These are phyloP conservation scores for Sipha flava DNA, from an alignment of 1,140 invertebrate genomes.

Conservation along the genomic window DNA sequence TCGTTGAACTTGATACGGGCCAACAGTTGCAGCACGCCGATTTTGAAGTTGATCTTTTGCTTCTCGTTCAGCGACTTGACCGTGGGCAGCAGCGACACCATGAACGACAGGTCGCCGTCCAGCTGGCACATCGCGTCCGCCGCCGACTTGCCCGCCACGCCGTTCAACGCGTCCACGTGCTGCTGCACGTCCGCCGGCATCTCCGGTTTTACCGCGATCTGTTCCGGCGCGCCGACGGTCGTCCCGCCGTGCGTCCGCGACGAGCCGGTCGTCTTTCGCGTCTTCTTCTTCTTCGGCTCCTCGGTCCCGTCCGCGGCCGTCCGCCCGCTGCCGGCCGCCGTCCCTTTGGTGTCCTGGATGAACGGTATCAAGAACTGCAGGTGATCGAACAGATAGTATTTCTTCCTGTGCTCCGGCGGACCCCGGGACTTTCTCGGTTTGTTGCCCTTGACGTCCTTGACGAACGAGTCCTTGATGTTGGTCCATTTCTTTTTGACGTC, in stretches of 20 bases:
- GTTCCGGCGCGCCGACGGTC: not conserved
- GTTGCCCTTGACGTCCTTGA: constrained; percentile 9
- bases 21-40: constrained; percentile 4
- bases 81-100: constrained; percentile 18
- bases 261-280: not conserved
- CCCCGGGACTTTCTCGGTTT: not conserved
- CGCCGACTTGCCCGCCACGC: not conserved
- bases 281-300: not conserved
- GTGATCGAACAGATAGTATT: constrained; percentile 16
- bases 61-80: constrained; percentile 24
- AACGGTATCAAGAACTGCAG: constrained; percentile 4
- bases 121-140: not conserved
- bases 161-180: not conserved
- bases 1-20: not conserved
- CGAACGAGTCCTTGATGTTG: constrained; percentile 26
- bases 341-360: not conserved
- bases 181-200: not conserved
- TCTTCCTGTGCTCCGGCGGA: not conserved
- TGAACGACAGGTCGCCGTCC: constrained; percentile 24
- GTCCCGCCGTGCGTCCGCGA: not conserved
- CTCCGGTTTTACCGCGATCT: not conserved
- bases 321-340: not conserved
- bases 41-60: constrained; percentile 17
- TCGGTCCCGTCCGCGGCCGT: not conserved
- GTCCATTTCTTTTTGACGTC: constrained; percentile 20